Evolutionary conservation across 2,888 invertebrate species (phyloP).

Genomic region (Helleia helle): DNA sequence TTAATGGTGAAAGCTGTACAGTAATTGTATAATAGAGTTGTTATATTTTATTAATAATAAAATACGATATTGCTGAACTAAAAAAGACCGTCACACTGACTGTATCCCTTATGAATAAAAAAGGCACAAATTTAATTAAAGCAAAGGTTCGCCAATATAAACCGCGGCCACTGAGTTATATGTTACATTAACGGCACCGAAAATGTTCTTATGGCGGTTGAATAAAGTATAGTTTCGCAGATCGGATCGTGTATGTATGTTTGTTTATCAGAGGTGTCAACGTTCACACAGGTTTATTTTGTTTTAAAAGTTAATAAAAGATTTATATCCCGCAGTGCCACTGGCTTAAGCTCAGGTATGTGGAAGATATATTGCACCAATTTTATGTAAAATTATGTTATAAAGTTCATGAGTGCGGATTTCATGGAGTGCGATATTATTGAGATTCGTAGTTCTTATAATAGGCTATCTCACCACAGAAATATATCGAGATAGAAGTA

Average conservation of each 20-base stretch:
- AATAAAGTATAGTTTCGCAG: constrained; percentile 17
- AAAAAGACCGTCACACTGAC: constrained; percentile 36
- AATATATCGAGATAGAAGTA: too few species aligned
- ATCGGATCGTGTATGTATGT: constrained; percentile 5
- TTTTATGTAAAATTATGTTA: neutral
- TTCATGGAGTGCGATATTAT: neutral
- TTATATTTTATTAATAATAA: too few species aligned
- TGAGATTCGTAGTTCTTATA: neutral
- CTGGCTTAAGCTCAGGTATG: constrained; percentile 15
- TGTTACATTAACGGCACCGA: neutral
- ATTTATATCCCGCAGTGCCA: constrained; percentile 42
- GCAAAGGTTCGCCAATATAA: constrained; percentile 21
- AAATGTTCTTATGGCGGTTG: neutral
- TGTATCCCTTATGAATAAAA: constrained; percentile 42
- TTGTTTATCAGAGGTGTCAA: constrained; percentile 32
- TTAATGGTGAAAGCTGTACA: too few species aligned
- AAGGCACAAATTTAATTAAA: constrained; percentile 51
- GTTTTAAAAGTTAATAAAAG: constrained; percentile 35
- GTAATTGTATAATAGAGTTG: too few species aligned
- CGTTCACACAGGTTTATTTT: constrained; percentile 33
- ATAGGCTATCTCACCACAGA: too few species aligned
- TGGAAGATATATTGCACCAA: neutral
- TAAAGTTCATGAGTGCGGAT: neutral
- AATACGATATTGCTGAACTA: constrained; percentile 3
- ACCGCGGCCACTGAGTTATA: constrained; percentile 16